Base-by-base conservation (phyloP, 92 coral and sea anemone species). In the Muricea muricata region DNA sequence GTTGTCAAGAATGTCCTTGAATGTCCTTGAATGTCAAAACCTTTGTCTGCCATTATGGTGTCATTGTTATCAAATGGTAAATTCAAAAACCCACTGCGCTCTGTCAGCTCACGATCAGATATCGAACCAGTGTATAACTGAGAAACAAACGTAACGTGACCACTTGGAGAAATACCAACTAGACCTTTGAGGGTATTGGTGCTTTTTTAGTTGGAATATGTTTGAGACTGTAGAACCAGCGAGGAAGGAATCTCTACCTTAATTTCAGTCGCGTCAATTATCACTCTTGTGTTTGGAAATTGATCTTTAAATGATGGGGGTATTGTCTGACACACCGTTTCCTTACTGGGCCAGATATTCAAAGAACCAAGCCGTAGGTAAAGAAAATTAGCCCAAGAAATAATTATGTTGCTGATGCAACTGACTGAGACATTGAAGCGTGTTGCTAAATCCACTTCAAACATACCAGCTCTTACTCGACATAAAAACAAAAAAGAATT, bases 111-210 rank as follows among this genome's bases (percentile, higher is more conserved):
- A 7, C 78, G 45, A 81, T 91, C 90, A 37, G 94, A 88, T 17
- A 91, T 81, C n/a, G 85, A 79, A 35, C 91, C 91, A 34, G 91
- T 88, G 56, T 91, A 91, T 6, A 91, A 57, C 39, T 91, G 91
- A 13, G 88, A 75, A 12, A 85, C 9, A 25, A 91, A 87, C 39
- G 85, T 66, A 58, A 91, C 63, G 63, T 34, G 61, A 14, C n/a
- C n/a, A n/a, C n/a, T n/a, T 87, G 94, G 88, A n/a, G 85, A 65
- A 65, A 91, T 85, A 32, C 92, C 92, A 2, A 91, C 80, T 39
- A 91, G 85, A 23, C 91, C 90, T 69, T 91, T 91, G 0, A 84
- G 77, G 17, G 94, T 91, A 56, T 88, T 88, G 2, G 89, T 77
- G 41, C 87, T 79, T 80, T 91, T 81, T 73, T 87, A 90, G 40